phyloP scores from a whole-genome alignment of 2,888 invertebrate genomes.

The Ctenicera cuprea region DNA sequence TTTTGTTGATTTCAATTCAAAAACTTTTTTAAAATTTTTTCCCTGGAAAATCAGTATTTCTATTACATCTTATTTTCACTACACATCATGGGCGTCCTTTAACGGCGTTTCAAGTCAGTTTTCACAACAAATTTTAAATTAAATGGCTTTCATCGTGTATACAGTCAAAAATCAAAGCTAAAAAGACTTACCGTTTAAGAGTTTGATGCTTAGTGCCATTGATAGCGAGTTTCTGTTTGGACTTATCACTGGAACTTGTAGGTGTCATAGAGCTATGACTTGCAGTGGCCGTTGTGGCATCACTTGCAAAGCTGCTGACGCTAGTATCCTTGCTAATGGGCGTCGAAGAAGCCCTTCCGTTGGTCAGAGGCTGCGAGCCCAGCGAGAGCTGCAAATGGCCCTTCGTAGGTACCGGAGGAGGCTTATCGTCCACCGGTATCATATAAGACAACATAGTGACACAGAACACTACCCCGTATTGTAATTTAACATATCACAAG shows the following conservation, averaged over 20 bases:
- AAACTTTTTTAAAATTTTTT: too few relatives aligned
- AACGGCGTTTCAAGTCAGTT: too few relatives aligned
- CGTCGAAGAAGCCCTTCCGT: constrained; percentile 68
- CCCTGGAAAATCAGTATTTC: too few relatives aligned
- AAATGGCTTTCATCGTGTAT: too few relatives aligned
- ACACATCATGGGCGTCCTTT: too few relatives aligned
- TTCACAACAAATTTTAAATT: too few relatives aligned
- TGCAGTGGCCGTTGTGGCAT: constrained; percentile 77
- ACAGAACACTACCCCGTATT: constrained; percentile 30
- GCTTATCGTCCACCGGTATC: constrained; percentile 86
- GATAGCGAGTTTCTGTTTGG: constrained; percentile 80
- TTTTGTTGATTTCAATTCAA: too few relatives aligned
- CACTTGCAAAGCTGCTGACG: constrained; percentile 82
- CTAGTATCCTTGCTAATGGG: constrained; percentile 80
- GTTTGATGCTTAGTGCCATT: constrained; percentile 84
- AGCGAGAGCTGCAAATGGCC: constrained; percentile 72
- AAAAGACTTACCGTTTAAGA: constrained; percentile 79
- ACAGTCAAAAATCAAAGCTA: not conserved
- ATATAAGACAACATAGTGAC: constrained; percentile 84
- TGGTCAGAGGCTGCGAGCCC: constrained; percentile 65
- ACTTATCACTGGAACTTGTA: constrained; percentile 78
- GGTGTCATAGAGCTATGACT: constrained; percentile 76
- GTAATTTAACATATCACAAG: constrained; percentile 45
- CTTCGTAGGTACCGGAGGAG: constrained; percentile 76
- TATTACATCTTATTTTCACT: too few relatives aligned